Percentiles rank a stretch among this genome's conserved stretches.
Evolutionary conservation across 2,797 vertebrate genomes (phyloP).

Genomic region (Anableps anableps): DNA sequence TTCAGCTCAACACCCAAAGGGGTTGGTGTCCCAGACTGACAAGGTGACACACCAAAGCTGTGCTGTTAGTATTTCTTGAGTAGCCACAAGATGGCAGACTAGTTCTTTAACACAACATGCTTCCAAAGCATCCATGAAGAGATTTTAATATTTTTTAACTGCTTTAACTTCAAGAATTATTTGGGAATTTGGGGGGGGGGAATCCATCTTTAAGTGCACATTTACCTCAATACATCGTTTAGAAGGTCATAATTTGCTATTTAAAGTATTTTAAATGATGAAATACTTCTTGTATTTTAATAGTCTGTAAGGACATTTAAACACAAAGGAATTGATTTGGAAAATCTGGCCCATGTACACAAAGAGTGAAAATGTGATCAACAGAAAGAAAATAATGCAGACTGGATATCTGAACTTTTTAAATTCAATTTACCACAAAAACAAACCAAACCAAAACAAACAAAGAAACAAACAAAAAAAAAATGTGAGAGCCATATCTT

Average conservation of each 20-base stretch:
- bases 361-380: not conserved
- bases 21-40: conserved; percentile 28
- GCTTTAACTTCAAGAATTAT: not conserved
- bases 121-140: not conserved
- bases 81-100: conserved; percentile 66
- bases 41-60: conserved; percentile 38
- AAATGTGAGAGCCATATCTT: not conserved
- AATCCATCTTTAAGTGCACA: not conserved
- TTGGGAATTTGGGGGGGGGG: not conserved
- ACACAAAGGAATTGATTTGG: not conserved
- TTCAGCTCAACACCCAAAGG: conserved; percentile 22
- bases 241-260: not conserved
- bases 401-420: not conserved
- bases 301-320: no score
- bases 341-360: not conserved
- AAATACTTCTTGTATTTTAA: not conserved
- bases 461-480: no score
- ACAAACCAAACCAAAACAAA: no score
- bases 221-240: not conserved
- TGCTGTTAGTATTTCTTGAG: conserved; percentile 16
- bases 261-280: not conserved
- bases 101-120: conserved; percentile 3
- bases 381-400: not conserved
- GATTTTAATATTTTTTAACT: not conserved
- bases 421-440: not conserved